Conservation (phyloP, 2,888 invertebrate genomes). For the Lucinisca nassula region DNA sequence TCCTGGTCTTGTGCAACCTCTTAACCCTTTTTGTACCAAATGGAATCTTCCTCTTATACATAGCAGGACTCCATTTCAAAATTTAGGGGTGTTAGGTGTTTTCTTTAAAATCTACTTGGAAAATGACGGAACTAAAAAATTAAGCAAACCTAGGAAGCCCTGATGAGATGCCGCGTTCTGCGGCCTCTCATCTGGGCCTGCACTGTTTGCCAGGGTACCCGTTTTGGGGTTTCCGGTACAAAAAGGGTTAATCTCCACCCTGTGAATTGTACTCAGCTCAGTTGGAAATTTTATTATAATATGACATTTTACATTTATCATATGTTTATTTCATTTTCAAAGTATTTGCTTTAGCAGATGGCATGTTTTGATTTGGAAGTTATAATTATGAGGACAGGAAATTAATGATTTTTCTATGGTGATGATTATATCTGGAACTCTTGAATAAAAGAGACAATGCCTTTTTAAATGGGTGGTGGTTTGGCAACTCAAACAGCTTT, state of each 20-base stretch:
- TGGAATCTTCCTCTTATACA: too few species aligned
- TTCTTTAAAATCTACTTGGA: too few species aligned
- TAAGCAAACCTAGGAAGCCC: too few species aligned
- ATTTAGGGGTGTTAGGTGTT: too few species aligned
- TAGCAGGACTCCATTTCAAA: too few species aligned
- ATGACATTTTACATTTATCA: slow-evolving; percentile 16
- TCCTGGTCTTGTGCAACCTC: neutral
- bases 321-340: neutral
- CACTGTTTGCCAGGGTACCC: too few species aligned
- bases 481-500: too few species aligned
- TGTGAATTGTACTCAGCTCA: neutral
- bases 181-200: too few species aligned
- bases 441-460: neutral
- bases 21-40: too few species aligned
- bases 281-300: neutral
- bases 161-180: too few species aligned
- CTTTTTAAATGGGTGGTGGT: neutral
- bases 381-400: neutral
- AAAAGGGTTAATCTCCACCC: neutral
- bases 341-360: slow-evolving; percentile 9
- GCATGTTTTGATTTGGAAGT: slow-evolving; percentile 3
- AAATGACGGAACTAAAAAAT: too few species aligned
- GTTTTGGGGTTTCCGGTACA: too few species aligned
- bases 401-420: neutral
- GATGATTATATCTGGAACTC: neutral